Conservation (phyloP, 2,113 vertebrate species). For the Alaudala cheleensis region DNA sequence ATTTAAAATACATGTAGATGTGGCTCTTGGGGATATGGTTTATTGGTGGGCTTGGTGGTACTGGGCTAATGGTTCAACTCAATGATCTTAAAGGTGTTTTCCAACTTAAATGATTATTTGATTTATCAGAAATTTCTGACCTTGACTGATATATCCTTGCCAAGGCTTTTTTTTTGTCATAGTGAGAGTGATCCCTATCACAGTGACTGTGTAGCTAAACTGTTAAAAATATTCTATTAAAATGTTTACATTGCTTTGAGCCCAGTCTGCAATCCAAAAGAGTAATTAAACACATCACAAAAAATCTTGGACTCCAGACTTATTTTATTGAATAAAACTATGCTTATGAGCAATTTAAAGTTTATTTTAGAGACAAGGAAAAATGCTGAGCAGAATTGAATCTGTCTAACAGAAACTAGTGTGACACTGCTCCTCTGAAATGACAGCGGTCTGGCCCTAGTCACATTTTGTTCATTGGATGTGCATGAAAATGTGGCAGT, state of each 20-base stretch:
- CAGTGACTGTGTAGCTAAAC: neutral
- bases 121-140: neutral
- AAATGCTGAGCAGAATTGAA: neutral
- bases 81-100: neutral
- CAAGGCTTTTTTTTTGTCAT: neutral
- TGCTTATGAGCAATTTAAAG: neutral
- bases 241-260: neutral
- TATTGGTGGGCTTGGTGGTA: neutral
- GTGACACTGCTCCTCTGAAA: neutral
- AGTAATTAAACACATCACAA: neutral
- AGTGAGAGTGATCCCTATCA: neutral
- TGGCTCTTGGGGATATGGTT: neutral
- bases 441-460: accelerated
- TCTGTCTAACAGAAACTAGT: neutral
- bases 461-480: neutral
- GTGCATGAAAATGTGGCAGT: neutral
- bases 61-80: neutral
- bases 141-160: neutral
- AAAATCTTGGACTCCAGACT: neutral
- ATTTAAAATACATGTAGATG: neutral
- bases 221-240: neutral
- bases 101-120: neutral
- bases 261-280: neutral
- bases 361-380: neutral
- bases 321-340: neutral